Percentiles rank a stretch among this genome's conserved stretches.
Conservation (phyloP, 1,140 invertebrate genomes). For the Melipona quadrifasciata region DNA sequence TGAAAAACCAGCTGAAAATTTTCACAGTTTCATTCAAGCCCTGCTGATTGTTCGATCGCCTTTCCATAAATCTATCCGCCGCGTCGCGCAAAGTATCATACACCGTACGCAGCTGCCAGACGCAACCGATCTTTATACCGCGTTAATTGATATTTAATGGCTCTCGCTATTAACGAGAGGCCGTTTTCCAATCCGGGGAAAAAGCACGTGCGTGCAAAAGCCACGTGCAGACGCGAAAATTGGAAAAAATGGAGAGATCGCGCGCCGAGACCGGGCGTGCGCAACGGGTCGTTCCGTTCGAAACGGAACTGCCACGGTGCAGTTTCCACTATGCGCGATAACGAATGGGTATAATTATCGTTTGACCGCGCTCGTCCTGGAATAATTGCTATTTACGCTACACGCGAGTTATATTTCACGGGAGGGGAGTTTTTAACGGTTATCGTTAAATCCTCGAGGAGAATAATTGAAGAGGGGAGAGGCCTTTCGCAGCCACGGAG, state of each 20-base stretch:
- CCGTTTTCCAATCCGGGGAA: too few relatives aligned
- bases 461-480: neutral
- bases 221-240: too few relatives aligned
- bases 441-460: neutral
- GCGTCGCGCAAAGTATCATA: neutral
- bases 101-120: neutral
- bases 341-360: conserved; percentile 9
- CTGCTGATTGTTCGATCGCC: too few relatives aligned
- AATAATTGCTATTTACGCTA: conserved; percentile 11
- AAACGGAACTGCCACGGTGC: neutral
- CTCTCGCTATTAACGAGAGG: too few relatives aligned
- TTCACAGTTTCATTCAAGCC: too few relatives aligned
- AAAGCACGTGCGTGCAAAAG: too few relatives aligned
- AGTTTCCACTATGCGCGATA: neutral
- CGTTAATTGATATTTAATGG: neutral
- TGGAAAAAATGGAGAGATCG: neutral
- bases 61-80: too few relatives aligned
- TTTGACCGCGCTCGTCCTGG: neutral
- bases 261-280: neutral
- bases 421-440: neutral
- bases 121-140: neutral
- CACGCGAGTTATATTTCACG: neutral
- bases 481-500: too few relatives aligned
- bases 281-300: neutral
- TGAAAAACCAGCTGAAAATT: too few relatives aligned